Base-by-base conservation (phyloP, 2,113 vertebrate species). In the Albula goreensis region DNA sequence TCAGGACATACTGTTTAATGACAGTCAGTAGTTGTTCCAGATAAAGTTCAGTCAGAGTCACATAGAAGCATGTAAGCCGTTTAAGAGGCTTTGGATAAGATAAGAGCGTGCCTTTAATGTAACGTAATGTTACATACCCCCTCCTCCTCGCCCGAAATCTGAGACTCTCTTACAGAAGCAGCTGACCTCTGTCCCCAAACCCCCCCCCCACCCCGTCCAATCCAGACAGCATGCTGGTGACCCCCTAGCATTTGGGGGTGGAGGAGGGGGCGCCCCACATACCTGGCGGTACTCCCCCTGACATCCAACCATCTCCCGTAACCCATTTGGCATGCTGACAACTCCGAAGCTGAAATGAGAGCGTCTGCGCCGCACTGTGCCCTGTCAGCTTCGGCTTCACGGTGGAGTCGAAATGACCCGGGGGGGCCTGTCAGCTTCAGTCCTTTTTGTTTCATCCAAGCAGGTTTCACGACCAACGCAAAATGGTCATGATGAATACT, bases 91-190 rank as follows among this genome's bases (percentile, higher is more conserved):
- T 41, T 41, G 31, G 31, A 41, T 41, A 41, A 41, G 31, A 41
- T 41, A 41, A 41, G 31, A 41, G 31, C 31, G 31, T 41, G 31
- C 31, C 31, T 41, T 41, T 41, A 41, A 41, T 41, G 31, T 41
- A 41, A 41, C 31, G 31, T 41, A 41, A 41, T 41, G 31, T 41
- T 41, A 63, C 89, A 85, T 77, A 48, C 50, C 80, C 31, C 4
- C 19, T 11, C 17, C 50, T 5, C 22, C 52, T 79, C 52, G 50
- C 4, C 5, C 80, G 90, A 89, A 89, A 91, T 82, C 63, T 49
- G 88, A 91, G 87, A 86, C 86, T 74, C 80, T 77, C 82, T 89
- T 85, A 82, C 81, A 81, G 57, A 52, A 88, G 74, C 90, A 89
- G 91, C 89, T 84, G 90, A 91, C 83, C 53, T 25, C 85, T 83